phyloP scores from a whole-genome alignment of 2,113 vertebrate species.

The Ovis aries region DNA sequence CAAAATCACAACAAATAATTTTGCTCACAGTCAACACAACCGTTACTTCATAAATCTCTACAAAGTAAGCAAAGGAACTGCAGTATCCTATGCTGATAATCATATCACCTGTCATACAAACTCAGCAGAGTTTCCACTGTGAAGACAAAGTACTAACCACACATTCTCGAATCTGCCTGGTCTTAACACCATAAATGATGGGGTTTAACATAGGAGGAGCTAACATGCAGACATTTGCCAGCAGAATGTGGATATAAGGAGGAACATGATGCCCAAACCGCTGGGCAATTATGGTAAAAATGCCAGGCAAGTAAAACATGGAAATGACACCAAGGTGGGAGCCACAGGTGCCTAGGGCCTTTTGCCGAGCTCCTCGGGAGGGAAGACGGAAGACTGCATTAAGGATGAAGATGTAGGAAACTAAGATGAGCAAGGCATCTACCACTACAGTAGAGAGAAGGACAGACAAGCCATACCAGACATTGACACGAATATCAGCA shows the following conservation, averaged over 20 bases:
- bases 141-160: neutral
- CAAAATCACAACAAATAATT: neutral
- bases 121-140: neutral
- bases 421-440: neutral
- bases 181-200: slow-evolving; percentile 38
- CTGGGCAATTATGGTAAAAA: slow-evolving; percentile 37
- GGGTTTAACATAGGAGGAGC: slow-evolving; percentile 18
- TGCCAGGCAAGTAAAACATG: slow-evolving; percentile 29
- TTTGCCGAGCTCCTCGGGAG: neutral
- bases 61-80: neutral
- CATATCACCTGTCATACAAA: neutral
- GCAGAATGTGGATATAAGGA: slow-evolving; percentile 27
- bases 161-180: neutral
- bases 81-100: neutral
- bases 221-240: slow-evolving; percentile 34
- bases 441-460: neutral
- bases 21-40: neutral
- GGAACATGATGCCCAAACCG: neutral
- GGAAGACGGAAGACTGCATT: neutral
- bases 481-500: neutral
- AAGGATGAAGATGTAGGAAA: slow-evolving; percentile 36
- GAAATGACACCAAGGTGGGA: slow-evolving; percentile 34
- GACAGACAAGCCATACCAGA: slow-evolving; percentile 14
- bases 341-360: slow-evolving; percentile 3
- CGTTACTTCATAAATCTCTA: neutral